Conservation (phyloP, 1,140 invertebrate genomes). For the Coenobita brevimanus region DNA sequence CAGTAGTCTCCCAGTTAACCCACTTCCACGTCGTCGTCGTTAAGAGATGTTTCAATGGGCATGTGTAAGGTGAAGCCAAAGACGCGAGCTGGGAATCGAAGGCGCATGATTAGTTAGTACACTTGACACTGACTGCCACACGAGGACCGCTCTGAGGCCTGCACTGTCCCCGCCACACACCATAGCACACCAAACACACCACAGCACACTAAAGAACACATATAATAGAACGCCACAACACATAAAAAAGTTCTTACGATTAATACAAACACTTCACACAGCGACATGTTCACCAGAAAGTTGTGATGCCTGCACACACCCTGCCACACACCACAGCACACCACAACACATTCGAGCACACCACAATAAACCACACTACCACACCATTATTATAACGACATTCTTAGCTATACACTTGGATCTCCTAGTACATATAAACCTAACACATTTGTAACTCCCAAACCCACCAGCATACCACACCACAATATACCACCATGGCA, state of each 20-base stretch:
- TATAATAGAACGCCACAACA: too few species aligned
- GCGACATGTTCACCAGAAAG: too few species aligned
- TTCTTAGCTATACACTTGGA: too few species aligned
- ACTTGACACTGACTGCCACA: slow-evolving; percentile 54
- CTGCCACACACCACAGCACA: background rate
- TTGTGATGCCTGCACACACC: slow-evolving; percentile 10
- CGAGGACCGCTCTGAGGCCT: slow-evolving; percentile 20
- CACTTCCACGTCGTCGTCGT: too few species aligned
- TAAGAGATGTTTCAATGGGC: too few species aligned
- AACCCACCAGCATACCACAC: background rate
- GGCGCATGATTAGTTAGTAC: slow-evolving; percentile 56
- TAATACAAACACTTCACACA: too few species aligned
- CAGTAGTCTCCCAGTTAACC: too few species aligned
- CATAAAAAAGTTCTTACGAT: too few species aligned
- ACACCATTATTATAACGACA: background rate
- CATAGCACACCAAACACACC: too few species aligned
- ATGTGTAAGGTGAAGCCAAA: slow-evolving; percentile 22
- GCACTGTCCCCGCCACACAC: slow-evolving; percentile 11
- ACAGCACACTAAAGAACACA: background rate
- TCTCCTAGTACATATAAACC: background rate
- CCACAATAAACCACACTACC: background rate
- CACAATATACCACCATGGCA: too few species aligned
- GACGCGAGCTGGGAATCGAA: slow-evolving; percentile 12
- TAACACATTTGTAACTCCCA: background rate
- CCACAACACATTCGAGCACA: background rate